phyloP scores from a whole-genome alignment of 1,140 invertebrate species.

The Drosophila lacteicornis region DNA sequence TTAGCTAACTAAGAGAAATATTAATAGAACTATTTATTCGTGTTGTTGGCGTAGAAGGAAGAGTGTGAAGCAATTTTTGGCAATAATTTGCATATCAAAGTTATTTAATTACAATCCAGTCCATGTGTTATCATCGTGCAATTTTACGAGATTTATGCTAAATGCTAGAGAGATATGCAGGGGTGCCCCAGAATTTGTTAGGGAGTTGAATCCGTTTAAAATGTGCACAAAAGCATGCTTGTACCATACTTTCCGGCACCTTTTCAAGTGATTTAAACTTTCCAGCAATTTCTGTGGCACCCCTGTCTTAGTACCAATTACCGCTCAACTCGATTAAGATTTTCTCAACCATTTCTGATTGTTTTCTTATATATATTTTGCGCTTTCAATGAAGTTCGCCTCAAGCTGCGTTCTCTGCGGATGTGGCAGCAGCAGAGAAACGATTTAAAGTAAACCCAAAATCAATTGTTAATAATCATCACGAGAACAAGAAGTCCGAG shows the following conservation, averaged over 20 bases:
- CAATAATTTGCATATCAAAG: constrained; percentile 76
- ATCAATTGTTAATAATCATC: constrained; percentile 47
- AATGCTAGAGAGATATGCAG: constrained; percentile 46
- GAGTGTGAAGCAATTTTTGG: constrained; percentile 53
- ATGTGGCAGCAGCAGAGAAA: constrained; percentile 69
- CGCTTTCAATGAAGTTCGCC: constrained; percentile 53
- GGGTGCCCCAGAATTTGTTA: background rate
- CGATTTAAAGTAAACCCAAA: constrained; percentile 46
- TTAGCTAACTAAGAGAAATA: constrained; percentile 37
- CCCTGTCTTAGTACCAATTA: constrained; percentile 2
- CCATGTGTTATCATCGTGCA: constrained; percentile 61
- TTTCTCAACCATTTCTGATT: constrained; percentile 8
- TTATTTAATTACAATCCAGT: constrained; percentile 36
- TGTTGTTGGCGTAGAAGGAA: constrained; percentile 46
- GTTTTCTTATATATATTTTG: constrained; percentile 9
- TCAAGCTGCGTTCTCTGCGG: constrained; percentile 73
- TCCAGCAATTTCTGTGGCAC: too few species aligned
- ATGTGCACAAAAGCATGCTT: too few species aligned
- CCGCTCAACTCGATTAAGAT: constrained; percentile 46
- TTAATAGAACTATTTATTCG: constrained; percentile 45
- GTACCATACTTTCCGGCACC: too few species aligned
- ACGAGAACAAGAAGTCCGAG: constrained; percentile 16
- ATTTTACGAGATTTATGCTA: constrained; percentile 62
- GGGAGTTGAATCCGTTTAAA: background rate
- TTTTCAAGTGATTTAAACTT: background rate